phyloP scores from a whole-genome alignment of 2,797 vertebrate species.

The Sarcoramphus papa region DNA sequence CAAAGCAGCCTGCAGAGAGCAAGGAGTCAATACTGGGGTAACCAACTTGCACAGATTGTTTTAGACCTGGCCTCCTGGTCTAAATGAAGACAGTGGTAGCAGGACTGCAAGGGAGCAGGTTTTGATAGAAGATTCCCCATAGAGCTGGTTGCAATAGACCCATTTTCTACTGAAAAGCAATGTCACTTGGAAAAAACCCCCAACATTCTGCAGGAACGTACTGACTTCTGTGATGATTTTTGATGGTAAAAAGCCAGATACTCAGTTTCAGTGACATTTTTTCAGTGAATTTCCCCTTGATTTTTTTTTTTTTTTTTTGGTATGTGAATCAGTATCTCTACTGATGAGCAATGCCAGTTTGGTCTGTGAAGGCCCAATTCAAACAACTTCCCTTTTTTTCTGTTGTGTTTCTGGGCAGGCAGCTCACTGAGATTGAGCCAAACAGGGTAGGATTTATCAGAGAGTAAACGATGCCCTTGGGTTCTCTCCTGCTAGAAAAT shows the following conservation, averaged over 20 bases:
- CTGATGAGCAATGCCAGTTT: not conserved
- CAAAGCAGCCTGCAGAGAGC: not conserved
- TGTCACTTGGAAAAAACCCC: not conserved
- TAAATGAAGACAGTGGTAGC: not conserved
- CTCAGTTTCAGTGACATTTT: not conserved
- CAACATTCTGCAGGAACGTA: not conserved
- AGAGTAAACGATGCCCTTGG: not conserved
- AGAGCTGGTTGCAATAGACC: not conserved
- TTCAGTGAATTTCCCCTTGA: not conserved
- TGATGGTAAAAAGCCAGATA: not conserved
- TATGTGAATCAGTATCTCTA: not conserved
- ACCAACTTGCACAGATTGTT: not conserved
- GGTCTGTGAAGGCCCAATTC: not conserved
- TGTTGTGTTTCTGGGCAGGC: not conserved
- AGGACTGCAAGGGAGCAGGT: not conserved
- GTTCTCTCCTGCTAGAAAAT: not conserved
- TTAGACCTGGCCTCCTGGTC: not conserved
- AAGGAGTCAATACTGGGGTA: not conserved
- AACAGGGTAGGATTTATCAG: not conserved
- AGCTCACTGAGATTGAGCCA: not conserved
- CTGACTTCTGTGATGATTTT: not conserved
- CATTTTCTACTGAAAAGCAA: not conserved
- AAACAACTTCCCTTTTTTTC: not conserved
- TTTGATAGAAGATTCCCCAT: not conserved
- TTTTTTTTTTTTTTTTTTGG: not conserved